Evolutionary conservation across 2,113 vertebrate genomes (phyloP), one percentile per base, ranked within the genome.

Genomic region (Pachypanchax playfairii): DNA sequence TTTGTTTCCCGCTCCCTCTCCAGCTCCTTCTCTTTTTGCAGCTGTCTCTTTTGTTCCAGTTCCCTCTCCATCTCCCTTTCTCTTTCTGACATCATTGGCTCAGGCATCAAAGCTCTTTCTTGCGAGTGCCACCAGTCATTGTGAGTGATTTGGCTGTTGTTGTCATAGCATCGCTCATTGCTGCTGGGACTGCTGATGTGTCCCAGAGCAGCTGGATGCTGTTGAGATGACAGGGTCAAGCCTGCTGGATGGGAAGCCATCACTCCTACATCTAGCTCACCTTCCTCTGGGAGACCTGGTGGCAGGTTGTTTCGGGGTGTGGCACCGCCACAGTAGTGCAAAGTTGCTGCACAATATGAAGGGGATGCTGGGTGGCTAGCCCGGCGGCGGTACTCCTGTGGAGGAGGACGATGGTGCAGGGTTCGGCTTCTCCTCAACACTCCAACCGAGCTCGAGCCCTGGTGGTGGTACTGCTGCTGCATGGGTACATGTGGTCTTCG

Each of bases 351-450:
- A 10, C 88, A 83, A 53, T 91, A 91, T 47, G 90, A 88, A 2
- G 90, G 88, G 1, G 90, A 91, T 0, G 90, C 79, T 0, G 91
- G 91, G 74, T 93, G 92, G 51, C 91, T 92, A 11, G 92, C 91
- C 4, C 91, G 70, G 6, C 92, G 87, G 36, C 90, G 89, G 42
- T 91, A 89, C 63, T 91, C 88, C 35, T 87, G 81, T 0, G 75
- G 75, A 3, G 83, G 85, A 0, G 90, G 82, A 0, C 86, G 89
- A 35, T 91, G 89, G 69, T 93, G 91, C 44, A 92, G 69, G 0
- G 91, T 92, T 12, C 88, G 77, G 70, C 91, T 92, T 60, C 92
- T 89, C 70, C 91, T 87, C 38, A 92, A 82, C 77, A 89, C 70
- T 0, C 90, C 89, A 15, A 82, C 76, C 7, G 89, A 88, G 46